Evolutionary conservation across 2,113 vertebrate species (phyloP).

Genomic region (Campylorhamphus procurvoides): DNA sequence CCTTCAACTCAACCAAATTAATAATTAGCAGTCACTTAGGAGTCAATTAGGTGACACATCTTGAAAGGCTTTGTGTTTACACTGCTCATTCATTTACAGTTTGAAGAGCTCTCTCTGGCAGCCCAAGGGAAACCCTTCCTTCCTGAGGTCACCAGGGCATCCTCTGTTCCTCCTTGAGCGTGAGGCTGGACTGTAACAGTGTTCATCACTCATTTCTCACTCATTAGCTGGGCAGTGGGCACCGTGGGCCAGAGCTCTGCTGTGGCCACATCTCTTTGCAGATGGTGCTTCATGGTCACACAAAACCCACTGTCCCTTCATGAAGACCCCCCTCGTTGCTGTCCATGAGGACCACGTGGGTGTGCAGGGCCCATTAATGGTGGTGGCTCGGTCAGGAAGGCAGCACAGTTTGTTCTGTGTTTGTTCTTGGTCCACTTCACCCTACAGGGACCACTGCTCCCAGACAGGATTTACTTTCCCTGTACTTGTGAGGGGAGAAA

Average conservation of each 20-base stretch:
- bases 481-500: not conserved
- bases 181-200: accelerated
- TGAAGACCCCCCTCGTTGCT: accelerated
- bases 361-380: not conserved
- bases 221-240: not conserved
- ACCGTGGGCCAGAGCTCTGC: not conserved
- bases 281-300: accelerated
- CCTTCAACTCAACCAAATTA: not conserved
- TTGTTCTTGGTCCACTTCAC: not conserved
- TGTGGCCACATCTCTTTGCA: not conserved
- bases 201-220: not conserved
- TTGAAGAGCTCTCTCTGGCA: not conserved
- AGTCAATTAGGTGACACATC: not conserved
- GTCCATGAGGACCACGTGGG: accelerated
- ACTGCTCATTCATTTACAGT: not conserved
- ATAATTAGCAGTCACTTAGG: not conserved
- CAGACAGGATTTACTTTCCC: not conserved
- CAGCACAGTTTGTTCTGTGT: not conserved
- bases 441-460: not conserved
- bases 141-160: not conserved
- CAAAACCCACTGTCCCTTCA: not conserved
- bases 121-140: not conserved
- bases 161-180: not conserved
- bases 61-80: conserved; percentile 2
- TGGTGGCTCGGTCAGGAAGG: not conserved